Conservation (phyloP, 2,888 invertebrate genomes). For the Monochamus alternatus region DNA sequence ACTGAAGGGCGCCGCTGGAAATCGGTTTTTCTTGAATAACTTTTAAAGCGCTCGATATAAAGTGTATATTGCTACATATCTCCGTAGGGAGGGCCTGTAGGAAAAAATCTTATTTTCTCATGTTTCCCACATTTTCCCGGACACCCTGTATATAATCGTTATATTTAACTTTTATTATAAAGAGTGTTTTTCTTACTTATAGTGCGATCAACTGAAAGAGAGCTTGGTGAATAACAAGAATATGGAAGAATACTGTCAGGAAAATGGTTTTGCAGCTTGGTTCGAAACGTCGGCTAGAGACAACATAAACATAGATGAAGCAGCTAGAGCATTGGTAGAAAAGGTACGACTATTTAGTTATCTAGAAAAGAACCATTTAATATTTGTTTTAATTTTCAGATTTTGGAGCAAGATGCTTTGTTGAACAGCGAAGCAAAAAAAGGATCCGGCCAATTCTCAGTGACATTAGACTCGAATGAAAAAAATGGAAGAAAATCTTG, state of each 20-base stretch:
- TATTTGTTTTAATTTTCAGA: conserved; percentile 71
- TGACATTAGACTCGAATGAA: conserved; percentile 68
- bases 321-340: conserved; percentile 91
- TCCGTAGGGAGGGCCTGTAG: no score
- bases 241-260: conserved; percentile 95
- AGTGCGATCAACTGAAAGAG: conserved; percentile 93
- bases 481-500: conserved; percentile 57
- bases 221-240: conserved; percentile 87
- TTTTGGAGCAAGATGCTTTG: conserved; percentile 84
- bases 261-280: conserved; percentile 95
- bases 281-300: conserved; percentile 98
- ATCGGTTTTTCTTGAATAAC: no score
- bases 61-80: no score
- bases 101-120: no score
- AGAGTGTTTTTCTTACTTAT: conserved; percentile 54
- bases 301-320: conserved; percentile 96
- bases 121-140: no score
- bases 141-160: no score
- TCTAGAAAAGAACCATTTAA: background rate
- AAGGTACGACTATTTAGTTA: conserved; percentile 76
- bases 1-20: no score
- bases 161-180: no score
- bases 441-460: conserved; percentile 80
- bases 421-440: conserved; percentile 79
- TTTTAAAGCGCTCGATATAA: no score